Evolutionary conservation across 2,797 vertebrate species (phyloP).

Genomic region (Tapirus indicus): DNA sequence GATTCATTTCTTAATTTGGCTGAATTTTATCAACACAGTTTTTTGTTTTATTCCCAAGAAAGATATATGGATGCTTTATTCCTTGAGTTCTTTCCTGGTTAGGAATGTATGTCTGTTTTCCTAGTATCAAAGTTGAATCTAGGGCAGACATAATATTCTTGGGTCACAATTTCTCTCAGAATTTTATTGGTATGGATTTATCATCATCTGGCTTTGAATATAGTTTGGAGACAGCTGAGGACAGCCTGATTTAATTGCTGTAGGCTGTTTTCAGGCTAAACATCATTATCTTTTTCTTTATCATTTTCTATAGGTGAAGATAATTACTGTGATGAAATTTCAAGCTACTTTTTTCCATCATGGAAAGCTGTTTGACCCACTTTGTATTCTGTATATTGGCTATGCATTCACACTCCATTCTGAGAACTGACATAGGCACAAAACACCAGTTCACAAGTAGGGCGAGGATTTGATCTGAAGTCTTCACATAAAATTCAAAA

Average conservation of each 20-base stretch:
- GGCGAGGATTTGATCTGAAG: neutral
- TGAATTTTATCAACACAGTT: neutral
- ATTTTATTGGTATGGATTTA: conserved; percentile 20
- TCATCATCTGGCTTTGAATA: neutral
- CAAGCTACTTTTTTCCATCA: neutral
- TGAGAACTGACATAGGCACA: neutral
- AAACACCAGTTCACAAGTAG: neutral
- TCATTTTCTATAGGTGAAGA: neutral
- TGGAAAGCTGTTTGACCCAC: neutral
- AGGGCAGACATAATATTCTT: neutral
- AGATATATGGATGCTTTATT: neutral
- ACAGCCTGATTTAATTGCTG: neutral
- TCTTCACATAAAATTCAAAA: conserved; percentile 47
- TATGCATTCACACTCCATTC: neutral
- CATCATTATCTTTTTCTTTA: neutral
- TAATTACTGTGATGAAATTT: neutral
- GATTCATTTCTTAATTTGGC: neutral
- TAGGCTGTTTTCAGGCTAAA: neutral
- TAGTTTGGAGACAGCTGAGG: neutral
- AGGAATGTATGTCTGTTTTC: neutral
- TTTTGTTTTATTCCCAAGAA: neutral
- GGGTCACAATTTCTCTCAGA: neutral
- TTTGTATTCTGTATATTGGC: neutral
- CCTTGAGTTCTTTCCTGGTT: neutral
- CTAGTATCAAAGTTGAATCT: neutral